Conservation (phyloP, 35 echinoderm and acorn worm genomes). For the Apostichopus japonicus region DNA sequence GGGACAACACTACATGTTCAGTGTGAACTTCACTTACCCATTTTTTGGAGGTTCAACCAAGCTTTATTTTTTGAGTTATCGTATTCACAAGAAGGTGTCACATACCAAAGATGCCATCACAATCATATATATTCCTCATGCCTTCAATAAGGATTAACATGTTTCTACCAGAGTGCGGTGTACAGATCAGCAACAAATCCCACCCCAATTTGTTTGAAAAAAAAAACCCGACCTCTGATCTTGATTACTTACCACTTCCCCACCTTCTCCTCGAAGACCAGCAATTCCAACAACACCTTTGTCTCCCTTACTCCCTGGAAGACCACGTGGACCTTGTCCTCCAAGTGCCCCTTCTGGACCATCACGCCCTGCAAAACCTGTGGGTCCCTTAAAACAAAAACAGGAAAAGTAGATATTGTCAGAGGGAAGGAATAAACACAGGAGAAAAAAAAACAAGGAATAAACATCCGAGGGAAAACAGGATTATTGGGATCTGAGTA, state of each 20-base stretch:
- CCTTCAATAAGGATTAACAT: not conserved
- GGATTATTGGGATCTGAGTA: no score
- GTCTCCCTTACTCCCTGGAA: slow-evolving; percentile 73
- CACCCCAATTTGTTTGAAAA: not conserved
- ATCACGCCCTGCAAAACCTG: slow-evolving; percentile 61
- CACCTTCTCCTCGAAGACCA: slow-evolving; percentile 67
- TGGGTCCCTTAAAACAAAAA: slow-evolving; percentile 54
- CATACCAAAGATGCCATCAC: no score
- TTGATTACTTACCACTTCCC: slow-evolving; percentile 70
- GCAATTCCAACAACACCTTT: slow-evolving; percentile 59
- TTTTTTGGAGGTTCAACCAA: no score
- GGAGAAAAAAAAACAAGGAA: not conserved
- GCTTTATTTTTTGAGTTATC: no score
- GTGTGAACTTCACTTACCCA: no score
- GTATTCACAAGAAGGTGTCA: no score
- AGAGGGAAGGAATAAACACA: not conserved
- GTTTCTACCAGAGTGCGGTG: not conserved
- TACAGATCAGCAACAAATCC: not conserved
- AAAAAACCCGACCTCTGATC: not conserved
- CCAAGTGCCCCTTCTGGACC: slow-evolving; percentile 58
- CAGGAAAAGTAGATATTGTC: not conserved
- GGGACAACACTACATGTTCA: no score
- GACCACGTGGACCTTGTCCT: slow-evolving; percentile 37
- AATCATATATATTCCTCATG: no score
- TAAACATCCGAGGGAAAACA: no score